Evolutionary conservation across 2,888 invertebrate genomes (phyloP).

Genomic region (Diabrotica balteata): DNA sequence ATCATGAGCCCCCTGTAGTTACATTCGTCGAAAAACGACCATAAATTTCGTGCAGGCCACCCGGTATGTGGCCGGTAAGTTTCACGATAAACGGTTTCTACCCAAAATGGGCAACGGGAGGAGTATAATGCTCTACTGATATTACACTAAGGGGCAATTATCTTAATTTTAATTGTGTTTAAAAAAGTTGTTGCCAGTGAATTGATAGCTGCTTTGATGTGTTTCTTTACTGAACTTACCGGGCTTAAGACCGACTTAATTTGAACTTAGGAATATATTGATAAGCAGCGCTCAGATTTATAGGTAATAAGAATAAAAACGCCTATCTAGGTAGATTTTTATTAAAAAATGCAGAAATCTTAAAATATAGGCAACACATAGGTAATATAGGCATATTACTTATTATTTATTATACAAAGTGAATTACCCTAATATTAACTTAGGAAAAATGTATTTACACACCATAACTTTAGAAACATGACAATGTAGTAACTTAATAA

Average conservation of each 20-base stretch:
- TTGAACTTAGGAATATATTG: too few relatives aligned
- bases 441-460: too few relatives aligned
- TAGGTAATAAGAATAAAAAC: too few relatives aligned
- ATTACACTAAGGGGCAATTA: slow-evolving; percentile 29
- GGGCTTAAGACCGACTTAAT: neutral
- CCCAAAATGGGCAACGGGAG: slow-evolving; percentile 21
- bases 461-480: too few relatives aligned
- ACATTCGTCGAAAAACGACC: neutral
- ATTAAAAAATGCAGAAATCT: too few relatives aligned
- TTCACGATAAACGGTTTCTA: slow-evolving; percentile 16
- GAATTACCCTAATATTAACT: too few relatives aligned
- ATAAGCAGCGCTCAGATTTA: too few relatives aligned
- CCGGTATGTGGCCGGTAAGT: slow-evolving; percentile 19
- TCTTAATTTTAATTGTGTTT: slow-evolving; percentile 30
- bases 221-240: neutral
- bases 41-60: slow-evolving; percentile 20
- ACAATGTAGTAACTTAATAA: too few relatives aligned
- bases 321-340: too few relatives aligned
- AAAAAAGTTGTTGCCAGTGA: slow-evolving; percentile 16
- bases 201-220: neutral
- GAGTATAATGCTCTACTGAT: slow-evolving; percentile 25
- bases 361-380: too few relatives aligned
- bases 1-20: slow-evolving; percentile 1
- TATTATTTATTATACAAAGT: too few relatives aligned
- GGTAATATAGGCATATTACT: too few relatives aligned